These are phyloP conservation scores for Drosophila carrolli DNA, from an alignment of 1,140 invertebrate species.

Conservation along the genomic window DNA sequence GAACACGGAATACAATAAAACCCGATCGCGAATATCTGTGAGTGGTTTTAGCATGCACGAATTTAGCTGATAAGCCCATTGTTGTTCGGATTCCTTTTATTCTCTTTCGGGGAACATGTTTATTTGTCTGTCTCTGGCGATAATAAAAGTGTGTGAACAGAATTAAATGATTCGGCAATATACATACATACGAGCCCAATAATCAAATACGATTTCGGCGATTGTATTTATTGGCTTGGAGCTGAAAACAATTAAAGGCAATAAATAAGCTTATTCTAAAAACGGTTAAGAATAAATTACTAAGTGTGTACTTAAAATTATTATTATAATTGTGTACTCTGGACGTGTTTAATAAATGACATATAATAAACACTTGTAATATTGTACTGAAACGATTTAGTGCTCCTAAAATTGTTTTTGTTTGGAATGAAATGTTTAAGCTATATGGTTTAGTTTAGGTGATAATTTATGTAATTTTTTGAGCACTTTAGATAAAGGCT, in stretches of 20 bases:
- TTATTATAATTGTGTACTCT: too few species aligned
- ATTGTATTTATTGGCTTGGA: background rate
- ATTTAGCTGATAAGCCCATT: slow-evolving; percentile 25
- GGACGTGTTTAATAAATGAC: background rate
- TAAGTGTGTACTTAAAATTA: too few species aligned
- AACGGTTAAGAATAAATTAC: too few species aligned
- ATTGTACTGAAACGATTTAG: too few species aligned
- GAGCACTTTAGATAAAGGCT: too few species aligned
- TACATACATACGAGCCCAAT: background rate
- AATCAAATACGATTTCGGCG: slow-evolving; percentile 2
- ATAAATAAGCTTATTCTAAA: background rate
- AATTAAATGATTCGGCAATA: slow-evolving; percentile 14
- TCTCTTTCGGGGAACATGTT: background rate
- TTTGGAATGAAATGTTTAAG: too few species aligned
- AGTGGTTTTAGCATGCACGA: slow-evolving; percentile 15
- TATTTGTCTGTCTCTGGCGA: background rate
- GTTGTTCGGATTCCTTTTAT: slow-evolving; percentile 13
- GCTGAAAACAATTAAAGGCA: background rate
- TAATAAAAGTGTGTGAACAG: slow-evolving; percentile 34
- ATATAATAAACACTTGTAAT: background rate
- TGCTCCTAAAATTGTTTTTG: too few species aligned
- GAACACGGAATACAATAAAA: background rate
- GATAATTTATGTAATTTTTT: too few species aligned
- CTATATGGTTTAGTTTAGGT: too few species aligned
- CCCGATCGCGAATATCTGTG: slow-evolving; percentile 6